phyloP scores from a whole-genome alignment of 2,797 vertebrate species.

The Semaprochilodus insignis region DNA sequence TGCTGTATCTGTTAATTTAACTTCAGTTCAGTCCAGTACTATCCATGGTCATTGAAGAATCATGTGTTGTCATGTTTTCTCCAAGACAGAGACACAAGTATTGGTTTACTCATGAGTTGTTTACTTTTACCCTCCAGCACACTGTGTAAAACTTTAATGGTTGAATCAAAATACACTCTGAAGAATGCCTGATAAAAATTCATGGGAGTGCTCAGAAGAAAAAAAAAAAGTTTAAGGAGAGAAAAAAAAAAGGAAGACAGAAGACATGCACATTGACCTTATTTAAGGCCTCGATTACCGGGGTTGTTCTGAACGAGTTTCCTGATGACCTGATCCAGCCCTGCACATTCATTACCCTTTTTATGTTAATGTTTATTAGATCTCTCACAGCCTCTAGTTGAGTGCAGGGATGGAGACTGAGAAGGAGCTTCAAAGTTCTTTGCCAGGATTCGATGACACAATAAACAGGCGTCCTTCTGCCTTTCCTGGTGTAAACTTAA shows the following conservation, averaged over 20 bases:
- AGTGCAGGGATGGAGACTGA: not conserved
- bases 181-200: not conserved
- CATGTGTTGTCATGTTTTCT: not conserved
- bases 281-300: conserved; percentile 37
- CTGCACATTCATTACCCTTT: conserved; percentile 36
- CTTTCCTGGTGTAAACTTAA: conserved; percentile 11
- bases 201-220: not conserved
- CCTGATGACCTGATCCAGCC: conserved; percentile 28
- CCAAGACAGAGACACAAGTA: not conserved
- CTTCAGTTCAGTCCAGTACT: too few relatives aligned
- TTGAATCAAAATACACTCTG: not conserved
- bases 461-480: not conserved
- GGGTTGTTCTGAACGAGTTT: conserved; percentile 35
- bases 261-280: conserved; percentile 39
- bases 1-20: too few relatives aligned
- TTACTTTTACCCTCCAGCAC: conserved; percentile 11
- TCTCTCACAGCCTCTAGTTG: not conserved
- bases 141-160: not conserved
- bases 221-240: not conserved
- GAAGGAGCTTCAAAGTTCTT: not conserved
- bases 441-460: conserved; percentile 13
- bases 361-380: conserved; percentile 40
- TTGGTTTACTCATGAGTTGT: not conserved
- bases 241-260: not conserved
- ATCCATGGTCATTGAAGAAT: not conserved